phyloP scores from a whole-genome alignment of 2,113 vertebrate species.

The Heteronetta atricapilla region DNA sequence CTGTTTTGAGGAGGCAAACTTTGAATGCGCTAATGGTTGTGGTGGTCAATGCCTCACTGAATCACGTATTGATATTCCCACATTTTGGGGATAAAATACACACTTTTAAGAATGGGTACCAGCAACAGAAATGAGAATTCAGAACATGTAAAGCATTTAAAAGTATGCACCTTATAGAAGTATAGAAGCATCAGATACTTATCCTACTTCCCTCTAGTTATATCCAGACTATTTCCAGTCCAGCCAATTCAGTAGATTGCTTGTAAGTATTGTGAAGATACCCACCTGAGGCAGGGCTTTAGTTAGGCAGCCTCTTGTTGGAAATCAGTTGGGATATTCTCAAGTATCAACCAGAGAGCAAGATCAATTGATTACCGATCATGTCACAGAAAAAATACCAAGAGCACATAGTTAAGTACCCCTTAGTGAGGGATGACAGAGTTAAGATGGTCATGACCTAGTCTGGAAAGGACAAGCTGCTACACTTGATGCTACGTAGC shows the following conservation, averaged over 20 bases:
- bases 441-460: slow-evolving; percentile 4
- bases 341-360: not conserved
- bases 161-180: not conserved
- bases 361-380: not conserved
- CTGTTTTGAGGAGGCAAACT: not conserved
- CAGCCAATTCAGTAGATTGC: not conserved
- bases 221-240: not conserved
- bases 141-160: not conserved
- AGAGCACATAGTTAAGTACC: not conserved
- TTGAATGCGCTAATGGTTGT: not conserved
- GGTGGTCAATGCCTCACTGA: not conserved
- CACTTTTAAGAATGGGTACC: not conserved
- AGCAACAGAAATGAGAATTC: not conserved
- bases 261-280: not conserved
- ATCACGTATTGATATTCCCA: not conserved
- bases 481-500: not conserved
- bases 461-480: slow-evolving; percentile 30
- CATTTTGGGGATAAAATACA: not conserved
- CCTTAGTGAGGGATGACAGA: not conserved
- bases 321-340: not conserved
- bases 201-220: not conserved
- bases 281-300: not conserved
- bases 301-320: not conserved
- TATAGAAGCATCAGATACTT: rapidly evolving
- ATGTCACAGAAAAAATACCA: not conserved